Percentiles rank a stretch among this genome's conserved stretches.
phyloP scores from a whole-genome alignment of 2,797 vertebrate species.

The Delichon dasypus region DNA sequence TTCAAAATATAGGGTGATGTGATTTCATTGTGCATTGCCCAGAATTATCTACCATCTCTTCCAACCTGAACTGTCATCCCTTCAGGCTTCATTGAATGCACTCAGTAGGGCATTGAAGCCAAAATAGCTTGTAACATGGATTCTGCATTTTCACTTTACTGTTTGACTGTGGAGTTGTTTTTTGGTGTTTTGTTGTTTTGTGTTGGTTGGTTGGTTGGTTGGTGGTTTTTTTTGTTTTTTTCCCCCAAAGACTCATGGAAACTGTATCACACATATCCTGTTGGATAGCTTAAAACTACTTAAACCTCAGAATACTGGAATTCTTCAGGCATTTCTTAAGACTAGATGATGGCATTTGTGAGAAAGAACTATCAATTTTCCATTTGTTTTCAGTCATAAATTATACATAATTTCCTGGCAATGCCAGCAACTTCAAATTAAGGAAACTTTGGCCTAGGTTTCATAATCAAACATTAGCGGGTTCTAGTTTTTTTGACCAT shows the following conservation, averaged over 20 bases:
- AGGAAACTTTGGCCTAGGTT: background rate
- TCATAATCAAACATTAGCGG: background rate
- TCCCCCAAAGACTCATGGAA: background rate
- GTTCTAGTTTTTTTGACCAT: background rate
- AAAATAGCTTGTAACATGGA: background rate
- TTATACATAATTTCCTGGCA: background rate
- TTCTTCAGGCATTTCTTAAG: background rate
- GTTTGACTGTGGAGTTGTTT: background rate
- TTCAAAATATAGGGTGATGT: background rate
- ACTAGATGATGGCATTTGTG: background rate
- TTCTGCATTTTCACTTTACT: background rate
- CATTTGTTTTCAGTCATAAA: background rate
- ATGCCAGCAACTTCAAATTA: background rate
- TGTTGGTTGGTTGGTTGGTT: too few relatives aligned
- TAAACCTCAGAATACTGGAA: background rate
- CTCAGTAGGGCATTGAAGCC: background rate
- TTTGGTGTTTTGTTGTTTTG: background rate
- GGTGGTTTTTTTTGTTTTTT: too few relatives aligned
- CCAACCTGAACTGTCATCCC: background rate
- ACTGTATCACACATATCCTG: background rate
- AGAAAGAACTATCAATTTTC: background rate
- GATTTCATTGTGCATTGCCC: background rate
- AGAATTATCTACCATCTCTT: background rate
- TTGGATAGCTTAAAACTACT: background rate
- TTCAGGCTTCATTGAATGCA: slow-evolving; percentile 16